Percentiles rank a stretch among this genome's conserved stretches.
phyloP scores from a whole-genome alignment of 2,113 vertebrate genomes.

The Vicugna pacos region DNA sequence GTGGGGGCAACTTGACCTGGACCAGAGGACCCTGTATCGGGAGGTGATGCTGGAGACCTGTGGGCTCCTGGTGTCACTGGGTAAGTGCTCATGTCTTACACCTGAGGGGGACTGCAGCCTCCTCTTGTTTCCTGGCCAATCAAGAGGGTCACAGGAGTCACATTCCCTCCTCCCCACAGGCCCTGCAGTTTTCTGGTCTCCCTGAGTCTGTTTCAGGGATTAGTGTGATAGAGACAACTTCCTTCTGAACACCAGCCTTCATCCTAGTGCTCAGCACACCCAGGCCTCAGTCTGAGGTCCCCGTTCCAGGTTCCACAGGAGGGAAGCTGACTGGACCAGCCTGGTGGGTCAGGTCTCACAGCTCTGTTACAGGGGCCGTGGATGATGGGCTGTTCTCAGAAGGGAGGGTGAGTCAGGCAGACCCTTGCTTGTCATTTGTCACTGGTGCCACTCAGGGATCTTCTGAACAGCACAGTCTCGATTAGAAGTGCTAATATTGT shows the following conservation, averaged over 20 bases:
- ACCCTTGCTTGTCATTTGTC: neutral
- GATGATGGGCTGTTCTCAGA: neutral
- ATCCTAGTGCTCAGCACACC: neutral
- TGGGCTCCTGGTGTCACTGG: slow-evolving; percentile 49
- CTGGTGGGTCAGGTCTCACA: neutral
- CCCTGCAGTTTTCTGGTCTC: neutral
- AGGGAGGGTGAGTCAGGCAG: neutral
- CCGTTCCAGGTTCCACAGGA: neutral
- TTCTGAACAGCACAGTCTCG: neutral
- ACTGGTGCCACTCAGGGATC: neutral
- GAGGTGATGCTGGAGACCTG: slow-evolving; percentile 70
- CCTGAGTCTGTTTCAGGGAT: neutral
- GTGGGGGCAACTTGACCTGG: slow-evolving; percentile 50
- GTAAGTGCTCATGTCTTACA: neutral
- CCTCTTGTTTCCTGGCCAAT: neutral
- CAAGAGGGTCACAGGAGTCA: neutral
- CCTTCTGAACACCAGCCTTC: neutral
- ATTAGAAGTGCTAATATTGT: no score
- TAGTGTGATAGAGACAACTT: neutral
- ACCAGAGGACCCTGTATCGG: slow-evolving; percentile 57
- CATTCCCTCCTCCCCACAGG: neutral
- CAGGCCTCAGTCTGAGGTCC: neutral
- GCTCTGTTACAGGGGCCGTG: neutral
- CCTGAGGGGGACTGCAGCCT: neutral
- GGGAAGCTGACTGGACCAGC: neutral